phyloP scores from a whole-genome alignment of 2,113 vertebrate species.

The Malurus cyaneus region DNA sequence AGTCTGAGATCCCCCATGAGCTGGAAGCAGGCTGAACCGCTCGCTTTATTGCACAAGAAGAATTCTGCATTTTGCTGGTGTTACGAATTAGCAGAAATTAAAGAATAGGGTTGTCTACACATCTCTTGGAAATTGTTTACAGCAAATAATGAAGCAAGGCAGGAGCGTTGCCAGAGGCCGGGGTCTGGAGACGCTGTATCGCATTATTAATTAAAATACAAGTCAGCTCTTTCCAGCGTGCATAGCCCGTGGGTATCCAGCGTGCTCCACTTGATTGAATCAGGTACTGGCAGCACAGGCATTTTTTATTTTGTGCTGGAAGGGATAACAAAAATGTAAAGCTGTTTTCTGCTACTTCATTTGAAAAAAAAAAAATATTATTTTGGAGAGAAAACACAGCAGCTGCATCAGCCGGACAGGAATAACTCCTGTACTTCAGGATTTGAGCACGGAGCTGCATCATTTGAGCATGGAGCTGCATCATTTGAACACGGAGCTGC shows the following conservation, averaged over 20 bases:
- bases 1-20: background rate
- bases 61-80: conserved; percentile 36
- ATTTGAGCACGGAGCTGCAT: background rate
- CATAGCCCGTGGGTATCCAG: conserved; percentile 94
- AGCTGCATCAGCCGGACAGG: conserved; percentile 64
- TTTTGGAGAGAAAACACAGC: conserved; percentile 74
- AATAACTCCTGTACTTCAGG: background rate
- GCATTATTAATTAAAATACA: conserved; percentile 98
- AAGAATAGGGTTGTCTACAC: conserved; percentile 75
- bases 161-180: conserved; percentile 83
- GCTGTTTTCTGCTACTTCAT: conserved; percentile 83
- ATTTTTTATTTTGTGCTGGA: conserved; percentile 91
- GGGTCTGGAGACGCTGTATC: conserved; percentile 86
- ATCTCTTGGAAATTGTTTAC: conserved; percentile 90
- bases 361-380: conserved; percentile 74
- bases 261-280: conserved; percentile 98
- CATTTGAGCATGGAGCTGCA: conserved; percentile 27
- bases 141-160: conserved; percentile 85
- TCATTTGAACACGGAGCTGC: conserved; percentile 49
- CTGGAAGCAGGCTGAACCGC: conserved; percentile 10
- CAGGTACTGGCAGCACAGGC: conserved; percentile 88
- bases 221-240: conserved; percentile 81
- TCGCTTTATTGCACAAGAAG: background rate
- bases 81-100: conserved; percentile 76
- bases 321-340: conserved; percentile 88